Evolutionary conservation across 2,797 vertebrate species (phyloP).

Genomic region (Enteromius radiatus): DNA sequence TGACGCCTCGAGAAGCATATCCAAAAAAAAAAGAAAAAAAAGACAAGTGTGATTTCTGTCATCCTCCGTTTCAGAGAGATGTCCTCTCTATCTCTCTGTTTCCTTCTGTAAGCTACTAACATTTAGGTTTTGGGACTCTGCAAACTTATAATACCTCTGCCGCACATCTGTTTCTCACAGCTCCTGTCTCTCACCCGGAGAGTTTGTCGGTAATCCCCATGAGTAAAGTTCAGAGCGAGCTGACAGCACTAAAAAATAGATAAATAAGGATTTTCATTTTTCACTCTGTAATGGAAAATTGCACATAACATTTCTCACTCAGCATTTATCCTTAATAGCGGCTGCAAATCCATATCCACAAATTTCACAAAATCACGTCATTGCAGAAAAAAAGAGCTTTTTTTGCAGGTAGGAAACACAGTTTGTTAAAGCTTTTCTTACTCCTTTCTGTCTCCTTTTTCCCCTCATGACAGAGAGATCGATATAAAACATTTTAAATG

Average conservation of each 20-base stretch:
- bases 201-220: constrained; percentile 51
- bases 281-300: constrained; percentile 70
- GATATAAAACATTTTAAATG: constrained; percentile 23
- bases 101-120: constrained; percentile 31
- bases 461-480: background rate
- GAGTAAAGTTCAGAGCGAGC: constrained; percentile 62
- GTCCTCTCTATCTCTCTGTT: constrained; percentile 30
- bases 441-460: background rate
- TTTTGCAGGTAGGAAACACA: constrained; percentile 31
- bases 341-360: constrained; percentile 59
- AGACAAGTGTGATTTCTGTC: constrained; percentile 43
- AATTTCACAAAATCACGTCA: constrained; percentile 59
- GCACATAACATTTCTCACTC: constrained; percentile 57
- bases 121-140: constrained; percentile 40
- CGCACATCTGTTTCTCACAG: constrained; percentile 51
- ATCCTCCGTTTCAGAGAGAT: constrained; percentile 19
- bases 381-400: constrained; percentile 10
- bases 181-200: constrained; percentile 68
- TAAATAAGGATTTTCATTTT: constrained; percentile 78
- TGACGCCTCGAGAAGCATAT: constrained; percentile 9
- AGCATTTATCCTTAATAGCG: constrained; percentile 64
- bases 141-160: constrained; percentile 29
- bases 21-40: background rate
- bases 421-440: constrained; percentile 29
- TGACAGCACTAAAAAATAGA: constrained; percentile 74